Conservation (phyloP, 2,888 invertebrate species). For the Osmoderma eremita region DNA sequence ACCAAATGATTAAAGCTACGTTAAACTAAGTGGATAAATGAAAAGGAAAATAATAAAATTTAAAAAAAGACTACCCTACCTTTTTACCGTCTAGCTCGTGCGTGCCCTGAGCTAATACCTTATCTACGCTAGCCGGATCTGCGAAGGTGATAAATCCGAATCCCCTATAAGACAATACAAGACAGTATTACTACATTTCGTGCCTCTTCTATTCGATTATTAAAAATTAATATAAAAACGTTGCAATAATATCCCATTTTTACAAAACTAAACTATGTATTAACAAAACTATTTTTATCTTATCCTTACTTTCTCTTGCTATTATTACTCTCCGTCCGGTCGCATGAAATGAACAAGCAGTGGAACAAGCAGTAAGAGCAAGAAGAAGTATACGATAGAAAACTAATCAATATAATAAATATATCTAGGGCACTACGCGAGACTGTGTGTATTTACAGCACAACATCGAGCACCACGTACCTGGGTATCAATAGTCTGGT, state of each 20-base stretch:
- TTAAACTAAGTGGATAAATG: not conserved
- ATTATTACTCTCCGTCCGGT: not conserved
- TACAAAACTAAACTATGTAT: no score
- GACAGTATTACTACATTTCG: constrained; percentile 56
- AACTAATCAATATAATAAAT: constrained; percentile 52
- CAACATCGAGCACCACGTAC: constrained; percentile 64
- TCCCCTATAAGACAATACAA: constrained; percentile 79
- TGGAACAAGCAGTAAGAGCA: constrained; percentile 37
- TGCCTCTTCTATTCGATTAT: constrained; percentile 26
- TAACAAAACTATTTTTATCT: no score
- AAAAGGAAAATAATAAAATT: constrained; percentile 12
- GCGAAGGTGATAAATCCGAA: constrained; percentile 99
- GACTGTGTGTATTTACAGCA: constrained; percentile 55
- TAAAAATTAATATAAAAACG: not conserved
- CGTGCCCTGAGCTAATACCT: constrained; percentile 97
- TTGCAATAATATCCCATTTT: no score
- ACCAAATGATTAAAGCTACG: constrained; percentile 18
- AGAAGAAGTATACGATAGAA: constrained; percentile 44
- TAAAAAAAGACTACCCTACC: constrained; percentile 71
- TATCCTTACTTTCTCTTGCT: no score
- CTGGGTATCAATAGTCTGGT: constrained; percentile 67
- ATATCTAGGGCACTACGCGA: constrained; percentile 54
- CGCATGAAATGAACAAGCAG: constrained; percentile 22
- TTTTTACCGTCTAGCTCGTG: constrained; percentile 99
- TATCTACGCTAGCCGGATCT: constrained; percentile 98